Evolutionary conservation across 2,113 vertebrate species (phyloP).

Genomic region (Albula glossodonta): DNA sequence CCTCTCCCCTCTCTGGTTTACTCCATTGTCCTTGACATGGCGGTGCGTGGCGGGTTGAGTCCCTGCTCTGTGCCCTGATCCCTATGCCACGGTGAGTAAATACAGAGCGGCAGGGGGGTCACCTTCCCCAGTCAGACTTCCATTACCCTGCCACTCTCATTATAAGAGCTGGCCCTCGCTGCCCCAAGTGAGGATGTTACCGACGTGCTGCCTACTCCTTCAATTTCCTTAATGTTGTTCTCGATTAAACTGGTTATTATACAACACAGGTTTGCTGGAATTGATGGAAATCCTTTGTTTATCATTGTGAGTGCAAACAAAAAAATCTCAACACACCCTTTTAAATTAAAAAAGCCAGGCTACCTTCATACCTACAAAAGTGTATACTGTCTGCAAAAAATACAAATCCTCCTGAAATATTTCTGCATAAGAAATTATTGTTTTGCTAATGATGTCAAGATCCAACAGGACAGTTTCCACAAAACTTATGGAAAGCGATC

Average conservation of each 20-base stretch:
- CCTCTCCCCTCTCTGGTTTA: background rate
- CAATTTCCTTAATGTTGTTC: background rate
- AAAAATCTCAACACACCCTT: too few relatives aligned
- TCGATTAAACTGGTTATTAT: background rate
- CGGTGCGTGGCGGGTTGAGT: background rate
- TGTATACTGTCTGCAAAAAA: too few relatives aligned
- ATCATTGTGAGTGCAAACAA: too few relatives aligned
- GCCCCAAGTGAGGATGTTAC: background rate
- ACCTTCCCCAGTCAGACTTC: slow-evolving; percentile 46
- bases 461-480: too few relatives aligned
- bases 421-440: too few relatives aligned
- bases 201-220: background rate
- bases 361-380: too few relatives aligned
- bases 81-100: slow-evolving; percentile 54
- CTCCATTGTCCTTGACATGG: background rate
- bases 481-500: too few relatives aligned
- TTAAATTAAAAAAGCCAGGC: too few relatives aligned
- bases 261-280: background rate
- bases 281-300: background rate
- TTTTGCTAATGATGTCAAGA: too few relatives aligned
- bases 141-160: background rate
- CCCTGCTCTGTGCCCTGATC: slow-evolving; percentile 39
- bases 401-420: too few relatives aligned
- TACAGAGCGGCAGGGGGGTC: slow-evolving; percentile 55
- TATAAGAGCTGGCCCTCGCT: background rate